A percentile compares a stretch with the other conserved stretches of the same genome.
Evolutionary conservation across 1,140 invertebrate genomes (phyloP).

Genomic region (Drosophila sp.): DNA sequence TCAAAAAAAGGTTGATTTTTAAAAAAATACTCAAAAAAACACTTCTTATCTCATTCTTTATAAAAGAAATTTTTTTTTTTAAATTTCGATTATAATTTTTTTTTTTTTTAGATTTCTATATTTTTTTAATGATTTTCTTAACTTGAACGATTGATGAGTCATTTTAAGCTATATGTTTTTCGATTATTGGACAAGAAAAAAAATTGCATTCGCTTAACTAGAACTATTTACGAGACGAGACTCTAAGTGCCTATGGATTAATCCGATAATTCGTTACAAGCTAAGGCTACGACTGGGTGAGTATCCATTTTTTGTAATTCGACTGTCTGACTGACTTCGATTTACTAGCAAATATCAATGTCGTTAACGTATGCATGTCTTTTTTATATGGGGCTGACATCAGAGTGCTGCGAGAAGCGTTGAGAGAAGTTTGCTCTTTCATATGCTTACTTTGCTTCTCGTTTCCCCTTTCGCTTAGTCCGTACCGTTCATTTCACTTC

Average conservation of each 20-base stretch:
- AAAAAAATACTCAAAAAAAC: conserved; percentile 55
- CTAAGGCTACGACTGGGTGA: conserved; percentile 78
- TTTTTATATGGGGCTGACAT: background rate
- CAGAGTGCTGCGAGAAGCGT: background rate
- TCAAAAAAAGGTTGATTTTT: conserved; percentile 58
- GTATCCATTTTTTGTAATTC: conserved; percentile 29
- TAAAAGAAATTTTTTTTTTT: conserved; percentile 31
- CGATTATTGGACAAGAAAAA: conserved; percentile 46
- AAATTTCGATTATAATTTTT: background rate
- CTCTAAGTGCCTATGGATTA: conserved; percentile 40
- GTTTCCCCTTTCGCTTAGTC: background rate
- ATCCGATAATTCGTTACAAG: conserved; percentile 55
- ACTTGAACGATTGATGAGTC: conserved; percentile 42
- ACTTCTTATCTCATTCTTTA: conserved; percentile 15
- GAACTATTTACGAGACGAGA: conserved; percentile 46
- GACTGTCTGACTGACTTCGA: background rate
- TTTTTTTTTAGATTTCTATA: conserved; percentile 2
- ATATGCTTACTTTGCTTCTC: background rate
- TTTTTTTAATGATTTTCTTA: conserved; percentile 18
- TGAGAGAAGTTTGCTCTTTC: background rate
- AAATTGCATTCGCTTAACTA: conserved; percentile 42
- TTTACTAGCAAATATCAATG: no score
- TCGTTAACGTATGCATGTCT: no score
- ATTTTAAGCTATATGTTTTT: conserved; percentile 32
- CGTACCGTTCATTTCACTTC: background rate